Percentiles rank a stretch among this genome's conserved stretches.
Evolutionary conservation across 92 coral and sea anemone species (phyloP).

Genomic region (Micromussa lordhowensis): DNA sequence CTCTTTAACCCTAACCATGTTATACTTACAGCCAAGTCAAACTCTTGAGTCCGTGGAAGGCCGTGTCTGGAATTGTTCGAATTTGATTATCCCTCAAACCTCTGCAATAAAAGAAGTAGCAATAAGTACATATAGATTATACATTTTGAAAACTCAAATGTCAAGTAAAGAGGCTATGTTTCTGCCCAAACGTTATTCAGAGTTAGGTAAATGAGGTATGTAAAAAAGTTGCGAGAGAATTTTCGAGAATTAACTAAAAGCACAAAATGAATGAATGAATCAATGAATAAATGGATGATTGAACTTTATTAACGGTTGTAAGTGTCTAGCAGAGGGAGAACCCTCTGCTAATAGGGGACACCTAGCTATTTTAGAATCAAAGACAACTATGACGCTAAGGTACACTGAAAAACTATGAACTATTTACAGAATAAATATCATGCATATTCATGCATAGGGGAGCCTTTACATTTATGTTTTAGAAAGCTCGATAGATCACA

Average conservation of each 20-base stretch:
- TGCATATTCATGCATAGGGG: too few relatives aligned
- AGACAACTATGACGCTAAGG: too few relatives aligned
- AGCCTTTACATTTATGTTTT: too few relatives aligned
- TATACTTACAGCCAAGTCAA: conserved; percentile 80
- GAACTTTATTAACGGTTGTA: too few relatives aligned
- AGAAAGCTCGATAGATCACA: too few relatives aligned
- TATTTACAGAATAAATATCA: too few relatives aligned
- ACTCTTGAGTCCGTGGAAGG: conserved; percentile 78
- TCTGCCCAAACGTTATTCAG: background rate
- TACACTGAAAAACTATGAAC: too few relatives aligned
- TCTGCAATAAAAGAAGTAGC: conserved; percentile 22
- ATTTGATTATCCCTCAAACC: conserved; percentile 67
- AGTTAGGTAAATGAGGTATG: background rate
- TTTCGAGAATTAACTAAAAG: background rate
- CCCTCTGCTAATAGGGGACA: too few relatives aligned
- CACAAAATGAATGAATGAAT: background rate
- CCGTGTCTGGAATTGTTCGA: conserved; percentile 80
- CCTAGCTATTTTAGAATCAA: too few relatives aligned
- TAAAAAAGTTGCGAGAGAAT: background rate
- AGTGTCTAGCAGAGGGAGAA: background rate
- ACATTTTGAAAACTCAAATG: background rate
- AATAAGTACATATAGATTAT: background rate
- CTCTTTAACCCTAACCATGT: background rate
- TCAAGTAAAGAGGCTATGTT: background rate
- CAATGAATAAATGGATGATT: too few relatives aligned